These are phyloP conservation scores for Sprattus sprattus DNA, from an alignment of 2,113 vertebrate genomes.

Conservation along the genomic window DNA sequence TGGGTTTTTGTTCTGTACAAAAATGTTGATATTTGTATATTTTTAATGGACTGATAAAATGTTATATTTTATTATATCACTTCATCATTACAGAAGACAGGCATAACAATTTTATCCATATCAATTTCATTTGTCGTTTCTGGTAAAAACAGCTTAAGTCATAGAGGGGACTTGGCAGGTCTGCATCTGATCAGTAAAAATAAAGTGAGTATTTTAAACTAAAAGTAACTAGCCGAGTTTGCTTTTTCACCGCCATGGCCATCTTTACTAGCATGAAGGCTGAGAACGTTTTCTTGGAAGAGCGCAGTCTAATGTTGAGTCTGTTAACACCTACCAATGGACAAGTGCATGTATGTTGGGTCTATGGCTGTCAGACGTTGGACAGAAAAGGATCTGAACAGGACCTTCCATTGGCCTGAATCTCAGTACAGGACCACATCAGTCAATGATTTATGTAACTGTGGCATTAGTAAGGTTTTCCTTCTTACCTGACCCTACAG, in stretches of 20 bases:
- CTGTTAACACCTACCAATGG: not conserved
- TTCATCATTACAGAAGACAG: not conserved
- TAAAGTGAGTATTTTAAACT: constrained; percentile 14
- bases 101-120: not conserved
- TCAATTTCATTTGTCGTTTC: not conserved
- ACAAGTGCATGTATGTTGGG: not conserved
- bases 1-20: constrained; percentile 13
- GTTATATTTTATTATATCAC: constrained; percentile 9
- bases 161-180: not conserved
- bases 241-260: not conserved
- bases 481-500: too few relatives aligned
- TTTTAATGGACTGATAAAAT: constrained; percentile 11
- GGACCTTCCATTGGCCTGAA: too few relatives aligned
- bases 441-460: too few relatives aligned
- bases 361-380: not conserved
- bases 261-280: not conserved
- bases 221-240: not conserved
- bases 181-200: constrained; percentile 10
- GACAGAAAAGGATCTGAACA: not conserved
- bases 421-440: too few relatives aligned
- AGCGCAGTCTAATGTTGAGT: not conserved
- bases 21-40: constrained; percentile 19
- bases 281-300: not conserved
- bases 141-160: not conserved
- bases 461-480: too few relatives aligned